Base-by-base conservation (phyloP, 2,797 vertebrate genomes). In the Arnoldichthys spilopterus region DNA sequence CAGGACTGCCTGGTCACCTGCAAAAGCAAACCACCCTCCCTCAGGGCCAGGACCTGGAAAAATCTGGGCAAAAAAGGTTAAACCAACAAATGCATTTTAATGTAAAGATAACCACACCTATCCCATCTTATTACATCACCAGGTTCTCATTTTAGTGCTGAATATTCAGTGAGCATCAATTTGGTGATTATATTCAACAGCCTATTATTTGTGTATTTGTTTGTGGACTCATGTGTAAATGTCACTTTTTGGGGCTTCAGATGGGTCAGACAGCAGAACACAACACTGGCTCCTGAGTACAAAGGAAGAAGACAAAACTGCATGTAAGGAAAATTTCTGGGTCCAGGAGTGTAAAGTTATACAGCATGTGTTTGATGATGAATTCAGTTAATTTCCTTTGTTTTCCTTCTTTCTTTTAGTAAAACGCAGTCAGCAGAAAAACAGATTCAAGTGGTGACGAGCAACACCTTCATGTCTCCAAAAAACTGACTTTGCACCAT, bases 241-340 rank as follows among this genome's bases (percentile, higher is more conserved):
- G 18, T 40, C 30, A 0, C 5, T 58, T 77, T 62, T 9, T 72
- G 18, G 20, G 2, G 12, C 15, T 16, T 28, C 40, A 59, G 20
- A 47, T 82, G 85, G 63, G 13, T 7, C 53, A 51, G 37, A 82
- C 4, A 69, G 80, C 28, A 12, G 20, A 26, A 77, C 3, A 11
- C 53, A 87, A 47, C 37, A 82, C 49, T 88, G 88, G 86, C 74
- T 87, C 77, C 75, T 89, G 53, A 86, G 63, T 61, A 58, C 76
- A 49, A 79, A 45, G 79, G 89, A 87, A 51, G 61, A 90, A 82
- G 87, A 87, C 77, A 86, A 66, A 26, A 78, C 69, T 49, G 81
- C 80, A 67, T 22, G 88, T 90, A 86, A 89, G 80, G 13, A 51
- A 32, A 7, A 13, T 13, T 3, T 24, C 67, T 4, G 3, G 24